Percentiles rank a stretch among this genome's conserved stretches.
phyloP scores from a whole-genome alignment of 2,888 invertebrate genomes.

The Oxystoma pomonae region DNA sequence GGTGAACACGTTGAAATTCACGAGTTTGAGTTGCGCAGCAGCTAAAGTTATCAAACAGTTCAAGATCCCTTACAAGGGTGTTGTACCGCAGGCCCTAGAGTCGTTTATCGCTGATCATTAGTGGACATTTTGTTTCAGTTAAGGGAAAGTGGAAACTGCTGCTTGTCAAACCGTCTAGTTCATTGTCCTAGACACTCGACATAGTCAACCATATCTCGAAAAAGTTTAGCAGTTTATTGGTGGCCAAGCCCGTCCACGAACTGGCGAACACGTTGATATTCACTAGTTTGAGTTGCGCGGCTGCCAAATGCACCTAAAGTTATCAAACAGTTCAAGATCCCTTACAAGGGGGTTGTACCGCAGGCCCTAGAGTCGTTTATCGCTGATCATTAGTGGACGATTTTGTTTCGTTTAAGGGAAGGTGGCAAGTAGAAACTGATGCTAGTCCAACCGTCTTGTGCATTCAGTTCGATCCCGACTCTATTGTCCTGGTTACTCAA shows the following conservation, averaged over 20 bases:
- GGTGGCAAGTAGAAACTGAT: too few species aligned
- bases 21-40: constrained; percentile 80
- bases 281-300: constrained; percentile 79
- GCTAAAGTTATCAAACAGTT: constrained; percentile 75
- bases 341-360: constrained; percentile 68
- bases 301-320: constrained; percentile 81
- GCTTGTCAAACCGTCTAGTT: too few species aligned
- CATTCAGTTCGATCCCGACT: too few species aligned
- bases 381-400: constrained; percentile 41
- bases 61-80: constrained; percentile 61
- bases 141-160: too few species aligned
- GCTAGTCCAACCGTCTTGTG: too few species aligned
- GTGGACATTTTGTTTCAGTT: too few species aligned
- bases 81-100: constrained; percentile 72
- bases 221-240: constrained; percentile 68
- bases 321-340: constrained; percentile 66
- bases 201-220: constrained; percentile 72
- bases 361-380: constrained; percentile 73
- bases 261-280: constrained; percentile 74
- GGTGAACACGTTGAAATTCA: constrained; percentile 73
- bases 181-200: too few species aligned
- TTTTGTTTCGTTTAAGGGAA: too few species aligned
- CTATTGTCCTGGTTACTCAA: too few species aligned
- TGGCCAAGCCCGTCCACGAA: constrained; percentile 59
- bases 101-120: constrained; percentile 60